phyloP scores from a whole-genome alignment of 2,113 vertebrate species.

The Herpetotheres cachinnans region DNA sequence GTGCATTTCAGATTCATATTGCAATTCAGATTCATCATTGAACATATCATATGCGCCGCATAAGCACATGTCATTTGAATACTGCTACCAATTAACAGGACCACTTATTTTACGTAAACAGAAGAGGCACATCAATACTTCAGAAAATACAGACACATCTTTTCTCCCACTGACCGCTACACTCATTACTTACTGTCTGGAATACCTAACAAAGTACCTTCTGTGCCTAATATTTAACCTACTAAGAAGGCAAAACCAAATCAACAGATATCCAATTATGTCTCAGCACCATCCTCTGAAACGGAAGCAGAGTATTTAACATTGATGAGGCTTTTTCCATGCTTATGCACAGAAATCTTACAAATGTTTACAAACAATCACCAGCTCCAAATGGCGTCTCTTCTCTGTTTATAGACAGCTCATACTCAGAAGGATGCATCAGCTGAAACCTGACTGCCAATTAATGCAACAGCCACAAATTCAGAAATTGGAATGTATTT shows the following conservation, averaged over 20 bases:
- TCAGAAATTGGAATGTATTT: background rate
- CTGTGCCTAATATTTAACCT: background rate
- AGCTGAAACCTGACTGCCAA: background rate
- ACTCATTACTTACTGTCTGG: background rate
- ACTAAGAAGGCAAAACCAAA: background rate
- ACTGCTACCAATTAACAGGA: background rate
- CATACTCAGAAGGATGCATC: background rate
- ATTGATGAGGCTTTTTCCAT: background rate
- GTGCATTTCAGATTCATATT: background rate
- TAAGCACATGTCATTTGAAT: background rate
- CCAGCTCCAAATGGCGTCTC: background rate
- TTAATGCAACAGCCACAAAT: background rate
- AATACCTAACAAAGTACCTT: background rate
- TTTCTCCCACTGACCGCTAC: background rate
- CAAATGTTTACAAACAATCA: constrained; percentile 12
- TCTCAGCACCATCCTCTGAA: background rate
- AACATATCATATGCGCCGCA: fast-evolving
- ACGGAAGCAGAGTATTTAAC: background rate
- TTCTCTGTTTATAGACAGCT: background rate
- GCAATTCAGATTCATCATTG: background rate
- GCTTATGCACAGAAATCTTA: background rate
- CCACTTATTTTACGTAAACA: background rate
- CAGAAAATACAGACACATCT: background rate
- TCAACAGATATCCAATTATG: background rate
- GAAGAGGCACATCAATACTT: background rate